Base-by-base conservation (phyloP, 2,888 invertebrate species). In the Tupiocoris notatus region DNA sequence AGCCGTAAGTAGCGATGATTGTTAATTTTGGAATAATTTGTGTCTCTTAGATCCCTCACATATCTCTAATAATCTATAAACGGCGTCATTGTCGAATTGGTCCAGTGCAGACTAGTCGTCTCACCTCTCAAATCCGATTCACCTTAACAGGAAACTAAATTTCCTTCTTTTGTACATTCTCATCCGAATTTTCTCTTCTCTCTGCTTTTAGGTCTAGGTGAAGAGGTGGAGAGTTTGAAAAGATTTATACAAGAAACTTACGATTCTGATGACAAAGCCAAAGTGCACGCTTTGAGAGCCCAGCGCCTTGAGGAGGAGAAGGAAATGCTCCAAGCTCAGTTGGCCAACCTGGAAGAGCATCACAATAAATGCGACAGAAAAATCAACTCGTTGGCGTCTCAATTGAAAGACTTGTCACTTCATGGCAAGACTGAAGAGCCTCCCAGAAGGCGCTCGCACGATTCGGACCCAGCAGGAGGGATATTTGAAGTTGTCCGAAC, bases 271-370 rank as follows among this genome's bases (percentile, higher is more conserved):
- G 58, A 24, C 23, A 23, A 23, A 17, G 0, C 59, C 25, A 2
- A 68, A 9, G 59, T 59, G 9, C 57, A 68, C 57, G 58, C 18
- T 12, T 16, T n/a, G 6, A 9, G 25, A 39, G 73, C 63, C 0
- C 3, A 1, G 0, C 17, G 56, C 22, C 56, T 73, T 6, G 54
- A 62, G 58, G 73, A 73, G 54, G 73, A 73, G 16, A 73, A 73
- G n/a, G 73, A 73, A 23, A 62, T 73, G 73, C 63, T 73, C 2
- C 54, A 73, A 20, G 73, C 58, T 2, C 20, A 22, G 73, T 39
- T 73, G 62, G 39, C 25, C 16, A 63, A 22, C 25, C 56, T 73
- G 17, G 62, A 73, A 73, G 73, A 62, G 22, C 73, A 73, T 25
- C 73, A 73, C 39, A 18, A 21, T 3, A 73, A 73, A 22, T 73